Percentiles rank a stretch among this genome's conserved stretches.
These are phyloP conservation scores for Stigmatopora nigra DNA, from an alignment of 2,113 vertebrate species.

Conservation along the genomic window DNA sequence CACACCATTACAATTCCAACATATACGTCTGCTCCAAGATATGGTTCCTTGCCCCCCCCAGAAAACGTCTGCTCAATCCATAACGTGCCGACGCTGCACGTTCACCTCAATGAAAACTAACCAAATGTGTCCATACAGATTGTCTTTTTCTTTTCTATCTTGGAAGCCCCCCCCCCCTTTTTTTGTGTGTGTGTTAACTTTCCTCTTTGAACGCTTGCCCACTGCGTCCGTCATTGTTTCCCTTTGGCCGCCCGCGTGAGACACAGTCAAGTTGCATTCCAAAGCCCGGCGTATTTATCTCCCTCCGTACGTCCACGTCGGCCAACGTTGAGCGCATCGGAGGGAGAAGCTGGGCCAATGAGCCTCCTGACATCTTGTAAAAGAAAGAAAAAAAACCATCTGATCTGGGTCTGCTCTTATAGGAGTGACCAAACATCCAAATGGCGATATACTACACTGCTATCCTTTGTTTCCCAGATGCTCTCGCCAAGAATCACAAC, in stretches of 20 bases:
- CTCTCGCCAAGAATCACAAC: no score
- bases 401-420: constrained; percentile 8
- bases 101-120: neutral
- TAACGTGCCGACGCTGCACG: neutral
- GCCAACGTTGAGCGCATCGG: constrained; percentile 9
- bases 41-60: neutral
- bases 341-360: constrained; percentile 22
- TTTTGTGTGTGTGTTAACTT: neutral
- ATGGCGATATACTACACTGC: no score
- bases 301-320: neutral
- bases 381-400: constrained; percentile 30
- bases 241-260: constrained; percentile 8
- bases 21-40: no score
- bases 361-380: constrained; percentile 38
- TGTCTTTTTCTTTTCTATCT: neutral
- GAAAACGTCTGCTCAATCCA: neutral
- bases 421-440: no score
- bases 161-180: neutral
- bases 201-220: constrained; percentile 7
- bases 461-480: no score
- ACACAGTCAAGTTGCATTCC: constrained; percentile 12
- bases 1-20: neutral
- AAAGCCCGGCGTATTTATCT: neutral
- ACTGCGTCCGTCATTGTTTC: constrained; percentile 7
- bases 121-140: neutral